Conservation (phyloP, 2,113 vertebrate species). For the Rafetus swinhoei region DNA sequence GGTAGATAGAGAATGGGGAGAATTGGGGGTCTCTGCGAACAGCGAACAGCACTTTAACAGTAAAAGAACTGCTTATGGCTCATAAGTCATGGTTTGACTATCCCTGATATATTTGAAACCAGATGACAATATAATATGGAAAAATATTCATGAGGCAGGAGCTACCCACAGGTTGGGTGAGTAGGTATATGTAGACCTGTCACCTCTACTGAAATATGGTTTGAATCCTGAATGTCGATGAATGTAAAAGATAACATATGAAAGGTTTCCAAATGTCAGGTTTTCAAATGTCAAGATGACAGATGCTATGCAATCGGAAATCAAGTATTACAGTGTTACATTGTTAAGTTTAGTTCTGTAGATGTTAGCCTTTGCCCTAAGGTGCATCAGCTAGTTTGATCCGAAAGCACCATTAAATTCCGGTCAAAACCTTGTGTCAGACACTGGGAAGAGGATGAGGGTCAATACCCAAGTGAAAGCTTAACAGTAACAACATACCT, state of each 20-base stretch:
- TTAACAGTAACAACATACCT: neutral
- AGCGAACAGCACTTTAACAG: neutral
- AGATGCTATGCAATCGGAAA: neutral
- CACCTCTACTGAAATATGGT: neutral
- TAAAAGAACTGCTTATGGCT: too few species aligned
- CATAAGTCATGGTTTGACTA: too few species aligned
- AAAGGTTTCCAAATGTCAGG: accelerated
- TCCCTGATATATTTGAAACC: neutral
- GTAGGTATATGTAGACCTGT: accelerated
- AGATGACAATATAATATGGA: neutral
- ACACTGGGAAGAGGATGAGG: neutral
- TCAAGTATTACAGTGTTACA: neutral
- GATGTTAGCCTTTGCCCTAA: neutral
- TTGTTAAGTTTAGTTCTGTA: neutral
- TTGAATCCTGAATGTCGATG: neutral
- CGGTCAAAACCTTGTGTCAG: neutral
- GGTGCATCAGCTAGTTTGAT: neutral
- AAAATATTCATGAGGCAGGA: too few species aligned
- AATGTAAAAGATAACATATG: accelerated
- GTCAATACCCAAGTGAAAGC: neutral
- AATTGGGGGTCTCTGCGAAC: accelerated
- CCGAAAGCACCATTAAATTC: neutral
- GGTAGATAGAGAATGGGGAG: neutral
- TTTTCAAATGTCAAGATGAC: neutral
- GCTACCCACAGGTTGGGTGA: accelerated